A percentile compares a stretch with the other conserved stretches of the same genome.
Conservation (phyloP, 1,140 invertebrate species). For the Colletes gigas region DNA sequence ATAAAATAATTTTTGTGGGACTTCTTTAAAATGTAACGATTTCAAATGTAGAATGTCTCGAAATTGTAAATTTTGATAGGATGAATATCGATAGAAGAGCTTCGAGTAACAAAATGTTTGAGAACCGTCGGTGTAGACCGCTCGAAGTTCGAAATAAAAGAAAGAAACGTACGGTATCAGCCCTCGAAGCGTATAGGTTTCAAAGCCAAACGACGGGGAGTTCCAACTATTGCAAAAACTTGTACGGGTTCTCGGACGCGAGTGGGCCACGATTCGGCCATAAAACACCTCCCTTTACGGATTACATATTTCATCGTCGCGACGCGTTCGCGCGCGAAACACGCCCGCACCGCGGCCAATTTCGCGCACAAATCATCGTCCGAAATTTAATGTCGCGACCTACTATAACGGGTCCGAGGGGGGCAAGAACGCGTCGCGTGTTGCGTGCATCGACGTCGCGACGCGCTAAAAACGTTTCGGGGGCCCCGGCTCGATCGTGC, state of each 20-base stretch:
- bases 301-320: slow-evolving; percentile 36
- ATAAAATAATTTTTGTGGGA: too few species aligned
- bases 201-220: not conserved
- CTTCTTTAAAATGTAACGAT: too few species aligned
- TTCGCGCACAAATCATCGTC: slow-evolving; percentile 31
- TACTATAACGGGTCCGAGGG: slow-evolving; percentile 12
- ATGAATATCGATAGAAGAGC: too few species aligned
- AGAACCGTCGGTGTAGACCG: not conserved
- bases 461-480: slow-evolving; percentile 14
- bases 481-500: not conserved
- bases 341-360: slow-evolving; percentile 22
- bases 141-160: not conserved
- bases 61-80: too few species aligned
- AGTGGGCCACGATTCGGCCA: too few species aligned
- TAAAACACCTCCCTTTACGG: slow-evolving; percentile 4
- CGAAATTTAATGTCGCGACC: slow-evolving; percentile 35
- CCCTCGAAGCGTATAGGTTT: not conserved
- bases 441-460: not conserved
- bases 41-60: too few species aligned
- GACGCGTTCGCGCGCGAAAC: not conserved
- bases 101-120: too few species aligned
- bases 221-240: not conserved
- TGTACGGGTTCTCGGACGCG: not conserved
- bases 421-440: slow-evolving; percentile 7
- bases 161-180: not conserved